Conservation (phyloP, 2,113 vertebrate genomes). For the Zosterops hypoxanthus region DNA sequence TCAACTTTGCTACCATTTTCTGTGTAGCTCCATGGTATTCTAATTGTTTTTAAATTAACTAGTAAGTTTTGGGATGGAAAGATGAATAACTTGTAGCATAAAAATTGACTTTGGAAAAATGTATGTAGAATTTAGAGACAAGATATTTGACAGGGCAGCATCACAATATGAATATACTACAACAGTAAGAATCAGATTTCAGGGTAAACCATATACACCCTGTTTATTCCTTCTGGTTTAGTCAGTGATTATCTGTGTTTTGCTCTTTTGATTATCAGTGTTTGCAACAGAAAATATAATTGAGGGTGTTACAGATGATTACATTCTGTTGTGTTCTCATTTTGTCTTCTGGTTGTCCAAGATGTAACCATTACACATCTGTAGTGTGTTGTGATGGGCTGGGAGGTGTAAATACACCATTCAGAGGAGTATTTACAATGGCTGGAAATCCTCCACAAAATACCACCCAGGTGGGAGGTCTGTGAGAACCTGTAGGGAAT, state of each 20-base stretch:
- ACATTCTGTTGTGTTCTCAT: not conserved
- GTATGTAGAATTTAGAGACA: not conserved
- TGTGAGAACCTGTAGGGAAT: not conserved
- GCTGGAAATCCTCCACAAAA: not conserved
- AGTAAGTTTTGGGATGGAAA: not conserved
- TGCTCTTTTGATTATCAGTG: not conserved
- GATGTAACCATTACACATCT: not conserved
- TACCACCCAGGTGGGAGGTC: not conserved
- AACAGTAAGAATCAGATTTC: not conserved
- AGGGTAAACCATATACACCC: not conserved
- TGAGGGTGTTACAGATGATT: not conserved
- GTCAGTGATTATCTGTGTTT: not conserved
- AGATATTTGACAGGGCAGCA: not conserved
- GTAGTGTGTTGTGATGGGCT: not conserved
- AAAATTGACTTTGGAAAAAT: not conserved
- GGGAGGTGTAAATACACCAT: not conserved
- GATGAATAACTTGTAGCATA: not conserved
- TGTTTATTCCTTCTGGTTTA: not conserved
- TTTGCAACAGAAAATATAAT: not conserved
- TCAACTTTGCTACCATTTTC: not conserved
- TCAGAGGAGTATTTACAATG: not conserved
- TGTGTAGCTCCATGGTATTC: not conserved
- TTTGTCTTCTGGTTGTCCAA: not conserved
- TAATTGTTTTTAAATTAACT: not conserved
- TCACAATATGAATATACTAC: accelerated